Conservation (phyloP, 2,113 vertebrate species). For the Pogona vitticeps region DNA sequence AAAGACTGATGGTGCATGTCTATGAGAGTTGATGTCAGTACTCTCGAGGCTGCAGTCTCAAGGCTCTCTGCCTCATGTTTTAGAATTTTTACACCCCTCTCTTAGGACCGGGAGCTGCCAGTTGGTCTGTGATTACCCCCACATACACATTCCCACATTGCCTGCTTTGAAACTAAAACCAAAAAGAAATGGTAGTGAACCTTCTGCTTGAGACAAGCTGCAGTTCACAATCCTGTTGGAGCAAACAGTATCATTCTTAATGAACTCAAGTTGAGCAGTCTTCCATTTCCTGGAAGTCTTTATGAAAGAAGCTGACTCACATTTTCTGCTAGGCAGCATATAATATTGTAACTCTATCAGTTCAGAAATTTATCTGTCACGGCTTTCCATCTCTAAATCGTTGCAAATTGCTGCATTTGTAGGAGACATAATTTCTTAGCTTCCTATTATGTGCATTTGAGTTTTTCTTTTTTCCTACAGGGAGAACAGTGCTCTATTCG, state of each 20-base stretch:
- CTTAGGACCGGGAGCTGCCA: too few species aligned
- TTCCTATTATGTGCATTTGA: conserved; percentile 12
- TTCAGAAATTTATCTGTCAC: not conserved
- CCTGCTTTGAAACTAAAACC: too few species aligned
- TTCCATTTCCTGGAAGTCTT: not conserved
- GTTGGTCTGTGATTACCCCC: too few species aligned
- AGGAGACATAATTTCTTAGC: conserved; percentile 4
- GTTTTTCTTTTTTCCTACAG: not conserved
- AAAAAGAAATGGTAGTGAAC: too few species aligned
- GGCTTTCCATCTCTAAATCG: not conserved
- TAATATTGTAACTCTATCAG: conserved; percentile 14
- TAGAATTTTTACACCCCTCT: too few species aligned
- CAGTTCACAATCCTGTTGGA: not conserved
- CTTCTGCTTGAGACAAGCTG: not conserved
- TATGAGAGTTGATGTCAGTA: too few species aligned
- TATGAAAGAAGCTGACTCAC: not conserved
- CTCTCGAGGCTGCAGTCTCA: too few species aligned
- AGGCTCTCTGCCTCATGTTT: too few species aligned
- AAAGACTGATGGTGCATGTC: too few species aligned
- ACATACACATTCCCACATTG: too few species aligned
- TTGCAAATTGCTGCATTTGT: not conserved
- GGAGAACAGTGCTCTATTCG: not conserved
- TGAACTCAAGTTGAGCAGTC: not conserved
- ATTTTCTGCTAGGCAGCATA: not conserved
- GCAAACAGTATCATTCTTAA: not conserved